Percentiles rank a stretch among this genome's conserved stretches.
phyloP scores from a whole-genome alignment of 2,797 vertebrate genomes.

The Brotula barbata region DNA sequence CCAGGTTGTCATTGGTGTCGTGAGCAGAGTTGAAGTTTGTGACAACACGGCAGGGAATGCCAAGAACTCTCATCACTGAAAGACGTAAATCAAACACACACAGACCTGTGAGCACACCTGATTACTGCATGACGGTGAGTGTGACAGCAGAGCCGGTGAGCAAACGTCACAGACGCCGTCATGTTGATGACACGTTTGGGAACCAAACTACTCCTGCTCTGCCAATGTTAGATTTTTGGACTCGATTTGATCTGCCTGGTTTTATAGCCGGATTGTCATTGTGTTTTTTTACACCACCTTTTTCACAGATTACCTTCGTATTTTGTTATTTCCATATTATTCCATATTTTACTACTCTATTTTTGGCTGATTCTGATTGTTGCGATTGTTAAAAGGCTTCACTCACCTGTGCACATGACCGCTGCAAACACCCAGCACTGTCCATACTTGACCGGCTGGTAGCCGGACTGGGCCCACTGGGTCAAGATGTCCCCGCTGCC shows the following conservation, averaged over 20 bases:
- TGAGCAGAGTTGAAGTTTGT: slow-evolving; percentile 90
- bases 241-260: too few relatives aligned
- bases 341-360: too few relatives aligned
- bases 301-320: too few relatives aligned
- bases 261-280: too few relatives aligned
- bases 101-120: background rate
- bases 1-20: slow-evolving; percentile 84
- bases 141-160: too few relatives aligned
- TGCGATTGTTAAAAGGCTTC: background rate
- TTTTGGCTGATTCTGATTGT: too few relatives aligned
- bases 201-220: too few relatives aligned
- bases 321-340: too few relatives aligned
- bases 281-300: too few relatives aligned
- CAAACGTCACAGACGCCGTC: too few relatives aligned
- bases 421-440: slow-evolving; percentile 93
- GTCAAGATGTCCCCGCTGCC: slow-evolving; percentile 84
- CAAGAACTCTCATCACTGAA: slow-evolving; percentile 87
- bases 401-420: slow-evolving; percentile 89
- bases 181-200: too few relatives aligned
- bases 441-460: slow-evolving; percentile 82
- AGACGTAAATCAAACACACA: background rate
- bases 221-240: too few relatives aligned
- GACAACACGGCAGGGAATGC: slow-evolving; percentile 84
- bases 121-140: slow-evolving; percentile 11
- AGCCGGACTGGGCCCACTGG: slow-evolving; percentile 76